Evolutionary conservation across 92 coral and sea anemone species (phyloP).

Genomic region (Pocillopora meandrina): DNA sequence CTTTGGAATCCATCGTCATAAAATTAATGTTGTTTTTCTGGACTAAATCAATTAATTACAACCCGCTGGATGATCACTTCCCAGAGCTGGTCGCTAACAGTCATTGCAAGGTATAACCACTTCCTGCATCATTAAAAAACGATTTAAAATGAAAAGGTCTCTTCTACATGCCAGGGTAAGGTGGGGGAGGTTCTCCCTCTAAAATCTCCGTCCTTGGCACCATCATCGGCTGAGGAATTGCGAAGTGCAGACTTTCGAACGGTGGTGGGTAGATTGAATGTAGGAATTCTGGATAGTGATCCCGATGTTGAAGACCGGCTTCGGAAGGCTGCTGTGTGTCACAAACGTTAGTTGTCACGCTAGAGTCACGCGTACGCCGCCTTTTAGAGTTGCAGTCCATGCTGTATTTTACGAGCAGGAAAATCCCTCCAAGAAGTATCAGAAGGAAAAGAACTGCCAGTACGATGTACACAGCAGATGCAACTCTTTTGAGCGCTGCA

Average conservation of each 20-base stretch:
- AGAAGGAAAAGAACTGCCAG: background rate
- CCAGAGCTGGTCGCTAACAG: too few relatives aligned
- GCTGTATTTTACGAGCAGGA: background rate
- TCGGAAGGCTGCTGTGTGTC: background rate
- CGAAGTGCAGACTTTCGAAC: background rate
- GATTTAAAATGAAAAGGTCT: too few relatives aligned
- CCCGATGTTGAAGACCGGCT: background rate
- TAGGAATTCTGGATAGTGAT: background rate
- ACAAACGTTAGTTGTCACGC: background rate
- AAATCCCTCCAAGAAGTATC: background rate
- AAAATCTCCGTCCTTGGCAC: background rate
- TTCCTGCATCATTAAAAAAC: too few relatives aligned
- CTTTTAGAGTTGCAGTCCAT: background rate
- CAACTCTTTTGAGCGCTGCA: background rate
- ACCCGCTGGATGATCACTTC: too few relatives aligned
- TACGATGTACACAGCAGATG: background rate
- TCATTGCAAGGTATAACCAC: too few relatives aligned
- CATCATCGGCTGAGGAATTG: background rate
- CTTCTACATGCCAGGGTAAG: slow-evolving; percentile 9
- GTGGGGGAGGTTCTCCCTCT: background rate
- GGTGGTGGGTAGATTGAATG: background rate
- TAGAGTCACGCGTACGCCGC: background rate
- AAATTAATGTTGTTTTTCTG: too few relatives aligned
- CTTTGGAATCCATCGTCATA: too few relatives aligned
- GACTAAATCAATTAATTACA: too few relatives aligned